phyloP scores from a whole-genome alignment of 2,888 invertebrate species.

The Uloborus plumipes region DNA sequence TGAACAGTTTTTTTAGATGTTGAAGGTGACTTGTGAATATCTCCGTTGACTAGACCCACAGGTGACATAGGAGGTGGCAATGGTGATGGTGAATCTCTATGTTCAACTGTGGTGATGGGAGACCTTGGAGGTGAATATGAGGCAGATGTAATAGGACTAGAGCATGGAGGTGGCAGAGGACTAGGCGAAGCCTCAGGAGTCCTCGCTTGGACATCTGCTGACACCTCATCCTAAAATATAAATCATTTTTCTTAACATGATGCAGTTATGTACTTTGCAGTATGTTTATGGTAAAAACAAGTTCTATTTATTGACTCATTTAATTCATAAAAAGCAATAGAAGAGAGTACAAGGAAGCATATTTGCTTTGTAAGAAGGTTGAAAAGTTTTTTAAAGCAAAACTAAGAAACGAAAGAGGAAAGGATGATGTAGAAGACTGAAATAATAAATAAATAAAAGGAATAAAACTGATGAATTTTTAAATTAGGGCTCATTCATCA shows the following conservation, averaged over 20 bases:
- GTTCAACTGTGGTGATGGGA: conserved; percentile 35
- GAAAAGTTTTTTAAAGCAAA: too few species aligned
- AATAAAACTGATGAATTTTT: too few species aligned
- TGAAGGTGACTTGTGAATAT: conserved; percentile 42
- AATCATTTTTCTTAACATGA: background rate
- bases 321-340: background rate
- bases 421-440: too few species aligned
- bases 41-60: conserved; percentile 57
- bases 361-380: too few species aligned
- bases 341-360: background rate
- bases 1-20: conserved; percentile 24
- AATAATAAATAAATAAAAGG: too few species aligned
- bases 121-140: conserved; percentile 54
- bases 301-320: background rate
- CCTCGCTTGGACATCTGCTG: conserved; percentile 56
- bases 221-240: background rate
- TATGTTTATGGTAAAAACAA: too few species aligned
- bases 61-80: conserved; percentile 69
- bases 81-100: conserved; percentile 73
- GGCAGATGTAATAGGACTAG: conserved; percentile 50
- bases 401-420: too few species aligned
- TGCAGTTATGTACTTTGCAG: too few species aligned
- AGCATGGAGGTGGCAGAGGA: conserved; percentile 65
- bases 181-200: conserved; percentile 62
- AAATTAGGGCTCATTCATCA: too few species aligned